Conservation (phyloP, 1,140 invertebrate genomes). For the Nasonia vitripennis region DNA sequence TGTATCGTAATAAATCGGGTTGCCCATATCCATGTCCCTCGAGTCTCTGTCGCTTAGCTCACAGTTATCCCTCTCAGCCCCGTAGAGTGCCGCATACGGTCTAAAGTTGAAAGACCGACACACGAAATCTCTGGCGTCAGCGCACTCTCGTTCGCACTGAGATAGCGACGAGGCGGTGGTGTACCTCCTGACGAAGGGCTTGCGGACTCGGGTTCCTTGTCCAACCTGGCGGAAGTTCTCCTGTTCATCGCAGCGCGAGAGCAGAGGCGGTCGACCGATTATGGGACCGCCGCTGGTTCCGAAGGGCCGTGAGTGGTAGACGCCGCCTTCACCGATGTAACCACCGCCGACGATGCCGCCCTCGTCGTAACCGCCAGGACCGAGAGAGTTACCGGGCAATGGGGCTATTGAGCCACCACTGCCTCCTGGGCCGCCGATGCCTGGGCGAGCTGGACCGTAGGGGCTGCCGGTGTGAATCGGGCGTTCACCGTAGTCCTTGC, state of each 20-base stretch:
- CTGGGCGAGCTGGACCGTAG: constrained; percentile 61
- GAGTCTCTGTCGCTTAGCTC: constrained; percentile 92
- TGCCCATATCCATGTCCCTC: constrained; percentile 87
- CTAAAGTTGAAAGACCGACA: constrained; percentile 91
- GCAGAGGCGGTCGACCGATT: constrained; percentile 70
- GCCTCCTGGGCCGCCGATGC: constrained; percentile 60
- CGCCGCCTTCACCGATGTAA: constrained; percentile 70
- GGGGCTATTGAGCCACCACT: not conserved
- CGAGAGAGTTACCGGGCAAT: constrained; percentile 61
- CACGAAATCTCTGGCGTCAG: constrained; percentile 88
- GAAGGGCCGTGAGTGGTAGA: constrained; percentile 68
- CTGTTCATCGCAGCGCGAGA: constrained; percentile 83
- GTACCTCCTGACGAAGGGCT: constrained; percentile 85
- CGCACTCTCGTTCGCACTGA: constrained; percentile 89
- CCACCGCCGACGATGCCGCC: constrained; percentile 69
- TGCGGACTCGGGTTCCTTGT: constrained; percentile 83
- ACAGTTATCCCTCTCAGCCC: constrained; percentile 88
- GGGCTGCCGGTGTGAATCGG: constrained; percentile 62
- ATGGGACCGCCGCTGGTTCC: constrained; percentile 70
- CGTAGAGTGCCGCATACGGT: constrained; percentile 77
- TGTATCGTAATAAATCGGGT: constrained; percentile 88
- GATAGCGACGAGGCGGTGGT: constrained; percentile 83
- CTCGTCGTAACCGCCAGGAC: constrained; percentile 68
- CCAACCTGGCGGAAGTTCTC: constrained; percentile 89
- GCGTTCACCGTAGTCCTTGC: constrained; percentile 65